These are phyloP conservation scores for Cotesia vestalis DNA, from an alignment of 1,140 invertebrate species.

Conservation along the genomic window DNA sequence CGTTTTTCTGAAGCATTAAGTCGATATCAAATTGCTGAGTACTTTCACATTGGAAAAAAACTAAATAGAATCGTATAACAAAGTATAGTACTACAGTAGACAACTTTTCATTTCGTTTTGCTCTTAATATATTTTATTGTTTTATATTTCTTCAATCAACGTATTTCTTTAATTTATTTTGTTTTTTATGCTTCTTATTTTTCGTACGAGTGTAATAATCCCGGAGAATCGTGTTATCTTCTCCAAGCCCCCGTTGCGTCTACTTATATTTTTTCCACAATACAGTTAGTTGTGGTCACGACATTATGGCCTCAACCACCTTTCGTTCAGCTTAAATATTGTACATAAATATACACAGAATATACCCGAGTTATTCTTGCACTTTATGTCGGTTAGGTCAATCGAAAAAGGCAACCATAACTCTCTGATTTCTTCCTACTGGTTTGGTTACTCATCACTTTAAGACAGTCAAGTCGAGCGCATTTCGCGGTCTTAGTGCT, in stretches of 20 bases:
- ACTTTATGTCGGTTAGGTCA: slow-evolving; percentile 18
- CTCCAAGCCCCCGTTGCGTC: slow-evolving; percentile 4
- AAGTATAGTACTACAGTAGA: too few species aligned
- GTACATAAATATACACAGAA: slow-evolving; percentile 16
- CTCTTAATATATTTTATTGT: too few species aligned
- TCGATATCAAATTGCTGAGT: too few species aligned
- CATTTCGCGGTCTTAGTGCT: slow-evolving; percentile 28
- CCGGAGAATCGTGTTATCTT: slow-evolving; percentile 24
- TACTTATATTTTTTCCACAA: slow-evolving; percentile 11
- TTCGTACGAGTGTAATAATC: slow-evolving; percentile 17
- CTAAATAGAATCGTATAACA: too few species aligned
- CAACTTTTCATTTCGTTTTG: too few species aligned
- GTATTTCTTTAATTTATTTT: too few species aligned
- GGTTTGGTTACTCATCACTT: background rate
- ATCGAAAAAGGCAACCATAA: slow-evolving; percentile 8
- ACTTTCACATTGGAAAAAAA: too few species aligned
- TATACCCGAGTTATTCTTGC: background rate
- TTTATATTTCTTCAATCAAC: too few species aligned
- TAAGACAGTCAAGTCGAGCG: slow-evolving; percentile 15
- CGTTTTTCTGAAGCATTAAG: too few species aligned
- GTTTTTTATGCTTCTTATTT: too few species aligned
- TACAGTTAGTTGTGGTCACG: slow-evolving; percentile 26
- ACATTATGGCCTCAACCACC: slow-evolving; percentile 28
- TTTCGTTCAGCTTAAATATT: slow-evolving; percentile 23
- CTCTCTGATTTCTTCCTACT: slow-evolving; percentile 10